Evolutionary conservation across 1,140 invertebrate species (phyloP), one percentile per base, ranked within the genome.

Genomic region (Triops cancriformis): DNA sequence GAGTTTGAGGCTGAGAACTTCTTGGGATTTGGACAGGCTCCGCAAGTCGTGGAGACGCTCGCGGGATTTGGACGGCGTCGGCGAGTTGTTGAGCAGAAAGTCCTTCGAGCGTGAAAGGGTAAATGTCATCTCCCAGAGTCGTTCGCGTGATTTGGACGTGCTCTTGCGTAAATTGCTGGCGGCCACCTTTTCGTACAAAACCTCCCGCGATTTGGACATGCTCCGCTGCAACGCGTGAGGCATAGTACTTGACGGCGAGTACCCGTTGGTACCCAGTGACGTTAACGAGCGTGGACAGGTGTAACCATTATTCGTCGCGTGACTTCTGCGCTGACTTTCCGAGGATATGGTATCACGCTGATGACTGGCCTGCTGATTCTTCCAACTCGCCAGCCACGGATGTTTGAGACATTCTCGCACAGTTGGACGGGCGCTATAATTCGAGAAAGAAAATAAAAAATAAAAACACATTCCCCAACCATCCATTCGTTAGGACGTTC

Each of bases 331-430:
- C 45, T 79, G 78, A 31, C 37, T 76, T 27, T 79, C 78, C 26
- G 78, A 79, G 6, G 78, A 75, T 31, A 79, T 77, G 76, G 78
- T 79, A 26, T 79, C 78, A 27, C 73, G 76, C 27, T 76, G 51
- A 45, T 79, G 78, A 73, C 78, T 79, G 4, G 72, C 75, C 31
- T 37, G 51, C 6, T 31, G 28, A 26, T 79, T 72, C 42, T 76
- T 79, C 74, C 72, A 76, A 23, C 27, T 51, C 18, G 78, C 73
- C n/a, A 89, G 78, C 90, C 90, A 91, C 2, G 88, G 86, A 83
- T 90, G 89, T 64, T 86, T 84, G 74, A 90, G 83, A 80, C 87
- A 88, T 81, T 89, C 86, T 78, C 86, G 86, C 27, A 87, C 87
- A 73, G 87, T 85, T 84, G 88, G 85, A 28, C 89, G 85, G 79